These are phyloP conservation scores for Schlechtendalia chinensis DNA, from an alignment of 1,140 invertebrate species.

Conservation along the genomic window DNA sequence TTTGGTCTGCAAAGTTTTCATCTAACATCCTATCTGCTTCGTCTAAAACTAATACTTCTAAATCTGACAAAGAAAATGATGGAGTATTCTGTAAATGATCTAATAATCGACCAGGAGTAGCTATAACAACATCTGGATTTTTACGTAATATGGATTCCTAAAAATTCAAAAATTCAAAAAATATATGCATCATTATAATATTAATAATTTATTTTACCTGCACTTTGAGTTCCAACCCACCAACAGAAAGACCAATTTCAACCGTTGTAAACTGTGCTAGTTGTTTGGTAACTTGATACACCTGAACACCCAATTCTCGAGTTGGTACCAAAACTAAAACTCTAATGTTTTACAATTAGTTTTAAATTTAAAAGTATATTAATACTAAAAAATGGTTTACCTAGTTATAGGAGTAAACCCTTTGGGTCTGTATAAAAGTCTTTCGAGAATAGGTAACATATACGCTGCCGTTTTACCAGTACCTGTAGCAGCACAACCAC, in stretches of 20 bases:
- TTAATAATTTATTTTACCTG: slow-evolving; percentile 63
- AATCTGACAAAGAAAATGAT: slow-evolving; percentile 81
- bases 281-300: slow-evolving; percentile 90
- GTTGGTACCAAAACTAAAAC: slow-evolving; percentile 95
- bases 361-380: background rate
- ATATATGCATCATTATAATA: background rate
- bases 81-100: slow-evolving; percentile 96
- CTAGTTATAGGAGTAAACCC: slow-evolving; percentile 66
- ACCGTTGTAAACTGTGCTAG: slow-evolving; percentile 83
- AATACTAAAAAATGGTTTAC: slow-evolving; percentile 41
- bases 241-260: slow-evolving; percentile 79
- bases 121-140: slow-evolving; percentile 95
- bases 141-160: slow-evolving; percentile 81
- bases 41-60: slow-evolving; percentile 93
- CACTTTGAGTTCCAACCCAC: slow-evolving; percentile 90
- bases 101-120: slow-evolving; percentile 94
- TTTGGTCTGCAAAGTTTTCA: slow-evolving; percentile 96
- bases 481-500: slow-evolving; percentile 95
- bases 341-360: slow-evolving; percentile 56
- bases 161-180: slow-evolving; percentile 8
- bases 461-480: slow-evolving; percentile 98
- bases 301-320: slow-evolving; percentile 92
- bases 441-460: slow-evolving; percentile 94
- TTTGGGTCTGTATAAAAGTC: slow-evolving; percentile 76
- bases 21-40: slow-evolving; percentile 98